Percentiles rank a stretch among this genome's conserved stretches.
Evolutionary conservation across 2,797 vertebrate genomes (phyloP).

Genomic region (Cercopithecus mitis): DNA sequence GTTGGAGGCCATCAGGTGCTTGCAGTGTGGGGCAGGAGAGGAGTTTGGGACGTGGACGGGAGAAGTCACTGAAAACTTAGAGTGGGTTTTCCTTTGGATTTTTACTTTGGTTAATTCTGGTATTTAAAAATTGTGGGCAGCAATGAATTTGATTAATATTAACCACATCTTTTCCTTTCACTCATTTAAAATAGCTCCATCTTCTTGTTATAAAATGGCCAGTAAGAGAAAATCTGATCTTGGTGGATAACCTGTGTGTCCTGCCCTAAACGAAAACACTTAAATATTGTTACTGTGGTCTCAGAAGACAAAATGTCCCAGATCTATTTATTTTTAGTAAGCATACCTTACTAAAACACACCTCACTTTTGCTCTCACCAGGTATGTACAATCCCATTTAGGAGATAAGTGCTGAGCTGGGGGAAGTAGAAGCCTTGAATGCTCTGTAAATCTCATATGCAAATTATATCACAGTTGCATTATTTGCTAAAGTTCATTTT

Average conservation of each 20-base stretch:
- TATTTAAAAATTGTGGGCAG: background rate
- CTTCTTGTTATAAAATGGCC: background rate
- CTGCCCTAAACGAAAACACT: background rate
- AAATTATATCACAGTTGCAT: conserved; percentile 49
- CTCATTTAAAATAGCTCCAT: background rate
- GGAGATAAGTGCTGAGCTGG: conserved; percentile 10
- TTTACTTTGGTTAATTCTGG: background rate
- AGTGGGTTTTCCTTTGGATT: background rate
- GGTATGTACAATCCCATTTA: background rate
- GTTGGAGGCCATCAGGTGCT: background rate
- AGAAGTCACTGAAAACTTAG: background rate
- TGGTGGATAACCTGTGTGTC: background rate
- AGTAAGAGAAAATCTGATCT: background rate
- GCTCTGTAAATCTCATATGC: conserved; percentile 20
- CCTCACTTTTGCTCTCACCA: background rate
- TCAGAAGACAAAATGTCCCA: background rate
- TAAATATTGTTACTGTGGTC: background rate
- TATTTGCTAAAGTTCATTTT: conserved; percentile 64
- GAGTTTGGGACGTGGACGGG: background rate
- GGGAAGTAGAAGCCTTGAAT: background rate
- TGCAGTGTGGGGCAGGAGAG: background rate
- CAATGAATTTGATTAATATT: background rate
- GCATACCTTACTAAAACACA: background rate
- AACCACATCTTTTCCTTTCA: background rate
- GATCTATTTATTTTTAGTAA: background rate